Evolutionary conservation across 2,888 invertebrate genomes (phyloP).

Genomic region (Ophioninae sp.): DNA sequence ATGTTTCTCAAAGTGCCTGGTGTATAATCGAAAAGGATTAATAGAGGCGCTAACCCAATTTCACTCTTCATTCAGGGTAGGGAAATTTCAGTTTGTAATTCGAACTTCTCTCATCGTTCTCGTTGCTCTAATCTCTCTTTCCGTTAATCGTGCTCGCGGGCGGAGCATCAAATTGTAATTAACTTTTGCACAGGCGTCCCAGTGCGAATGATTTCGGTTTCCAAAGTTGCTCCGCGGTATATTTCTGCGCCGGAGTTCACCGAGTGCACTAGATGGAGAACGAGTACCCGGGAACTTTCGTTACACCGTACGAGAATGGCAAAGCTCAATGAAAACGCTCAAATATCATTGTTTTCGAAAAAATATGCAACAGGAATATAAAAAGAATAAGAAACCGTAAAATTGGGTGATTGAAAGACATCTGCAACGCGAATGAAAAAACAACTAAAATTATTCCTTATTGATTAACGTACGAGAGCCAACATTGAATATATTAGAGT

Average conservation of each 20-base stretch:
- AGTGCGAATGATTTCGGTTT: neutral
- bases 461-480: neutral
- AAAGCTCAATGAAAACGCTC: neutral
- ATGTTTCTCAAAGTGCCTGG: no score
- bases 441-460: neutral
- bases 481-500: neutral
- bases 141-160: conserved; percentile 13
- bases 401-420: no score
- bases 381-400: no score
- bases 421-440: neutral
- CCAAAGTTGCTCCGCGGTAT: conserved; percentile 1
- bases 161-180: conserved; percentile 13
- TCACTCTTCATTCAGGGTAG: no score
- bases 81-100: neutral
- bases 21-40: no score
- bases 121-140: conserved; percentile 8
- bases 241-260: neutral
- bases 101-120: conserved; percentile 28
- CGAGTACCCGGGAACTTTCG: neutral
- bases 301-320: neutral
- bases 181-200: neutral
- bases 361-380: neutral
- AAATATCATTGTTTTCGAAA: neutral
- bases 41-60: no score
- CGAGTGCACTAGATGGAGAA: neutral